These are phyloP conservation scores for Urosaurus nigricauda DNA, from an alignment of 2,797 vertebrate genomes.

Conservation along the genomic window DNA sequence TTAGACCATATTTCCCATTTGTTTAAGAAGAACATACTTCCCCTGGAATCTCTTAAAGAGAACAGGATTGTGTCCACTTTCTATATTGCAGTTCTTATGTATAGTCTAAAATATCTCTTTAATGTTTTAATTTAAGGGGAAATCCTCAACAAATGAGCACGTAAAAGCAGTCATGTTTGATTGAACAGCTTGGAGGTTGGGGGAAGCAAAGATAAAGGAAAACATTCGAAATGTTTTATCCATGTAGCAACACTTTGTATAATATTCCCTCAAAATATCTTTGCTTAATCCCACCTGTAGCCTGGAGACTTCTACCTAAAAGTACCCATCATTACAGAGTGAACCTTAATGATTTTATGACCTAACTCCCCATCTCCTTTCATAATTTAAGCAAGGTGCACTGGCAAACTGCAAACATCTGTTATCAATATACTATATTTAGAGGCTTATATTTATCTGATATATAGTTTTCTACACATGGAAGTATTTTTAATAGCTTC, in stretches of 20 bases:
- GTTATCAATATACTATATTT: conserved; percentile 60
- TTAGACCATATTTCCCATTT: background rate
- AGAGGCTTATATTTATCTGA: conserved; percentile 54
- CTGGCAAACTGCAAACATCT: conserved; percentile 58
- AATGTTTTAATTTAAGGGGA: conserved; percentile 46
- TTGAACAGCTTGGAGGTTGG: conserved; percentile 50
- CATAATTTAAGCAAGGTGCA: conserved; percentile 61
- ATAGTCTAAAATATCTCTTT: conserved; percentile 22
- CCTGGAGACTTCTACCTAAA: conserved; percentile 53
- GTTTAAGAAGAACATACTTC: background rate
- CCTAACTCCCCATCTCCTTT: conserved; percentile 49
- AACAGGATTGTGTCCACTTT: background rate
- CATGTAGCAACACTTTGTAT: conserved; percentile 55
- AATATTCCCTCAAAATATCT: conserved; percentile 52
- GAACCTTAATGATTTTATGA: conserved; percentile 70
- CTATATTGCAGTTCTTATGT: conserved; percentile 7
- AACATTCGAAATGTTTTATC: conserved; percentile 61
- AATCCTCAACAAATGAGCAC: conserved; percentile 38
- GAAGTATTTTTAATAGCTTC: conserved; percentile 53
- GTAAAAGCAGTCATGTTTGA: conserved; percentile 57
- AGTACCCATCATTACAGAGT: conserved; percentile 52
- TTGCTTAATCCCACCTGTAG: conserved; percentile 53
- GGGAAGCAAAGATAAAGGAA: conserved; percentile 25
- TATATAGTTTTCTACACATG: conserved; percentile 46
- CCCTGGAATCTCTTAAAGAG: background rate